Evolutionary conservation across 2,888 invertebrate genomes (phyloP).

Genomic region (Hemicrepidius hirtus): DNA sequence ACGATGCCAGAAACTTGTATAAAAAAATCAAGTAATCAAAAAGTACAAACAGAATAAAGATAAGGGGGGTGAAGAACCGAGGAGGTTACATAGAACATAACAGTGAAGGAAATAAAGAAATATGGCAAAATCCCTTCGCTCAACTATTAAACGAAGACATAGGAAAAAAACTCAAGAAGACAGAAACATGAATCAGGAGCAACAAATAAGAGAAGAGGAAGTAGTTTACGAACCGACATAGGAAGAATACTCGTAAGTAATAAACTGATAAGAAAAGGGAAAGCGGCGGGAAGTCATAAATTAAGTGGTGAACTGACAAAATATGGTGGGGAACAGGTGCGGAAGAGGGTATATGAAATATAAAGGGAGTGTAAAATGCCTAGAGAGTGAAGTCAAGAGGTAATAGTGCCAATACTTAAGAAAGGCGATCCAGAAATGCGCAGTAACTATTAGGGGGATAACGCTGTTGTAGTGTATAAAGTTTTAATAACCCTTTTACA

Average conservation of each 20-base stretch:
- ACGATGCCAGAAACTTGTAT: too few relatives aligned
- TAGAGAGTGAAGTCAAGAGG: neutral
- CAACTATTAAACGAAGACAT: neutral
- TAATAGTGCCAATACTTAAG: constrained; percentile 5
- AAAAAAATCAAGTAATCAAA: too few relatives aligned
- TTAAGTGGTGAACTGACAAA: neutral
- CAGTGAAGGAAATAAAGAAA: neutral
- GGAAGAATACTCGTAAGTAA: neutral
- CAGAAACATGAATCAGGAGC: neutral
- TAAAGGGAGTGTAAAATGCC: neutral
- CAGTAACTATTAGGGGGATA: too few relatives aligned
- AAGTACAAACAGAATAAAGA: neutral
- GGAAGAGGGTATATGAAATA: constrained; percentile 7
- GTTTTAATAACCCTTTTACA: too few relatives aligned
- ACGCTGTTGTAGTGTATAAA: too few relatives aligned
- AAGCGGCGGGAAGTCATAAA: neutral
- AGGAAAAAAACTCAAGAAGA: neutral
- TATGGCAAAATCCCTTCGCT: neutral
- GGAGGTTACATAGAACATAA: neutral
- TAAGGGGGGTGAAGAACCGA: neutral
- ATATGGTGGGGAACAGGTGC: neutral
- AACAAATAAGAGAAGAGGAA: neutral
- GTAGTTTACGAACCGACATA: neutral
- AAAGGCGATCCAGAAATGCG: neutral
- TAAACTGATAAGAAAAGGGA: constrained; percentile 3